Evolutionary conservation across 2,888 invertebrate species (phyloP).

Genomic region (Callosobruchus maculatus): DNA sequence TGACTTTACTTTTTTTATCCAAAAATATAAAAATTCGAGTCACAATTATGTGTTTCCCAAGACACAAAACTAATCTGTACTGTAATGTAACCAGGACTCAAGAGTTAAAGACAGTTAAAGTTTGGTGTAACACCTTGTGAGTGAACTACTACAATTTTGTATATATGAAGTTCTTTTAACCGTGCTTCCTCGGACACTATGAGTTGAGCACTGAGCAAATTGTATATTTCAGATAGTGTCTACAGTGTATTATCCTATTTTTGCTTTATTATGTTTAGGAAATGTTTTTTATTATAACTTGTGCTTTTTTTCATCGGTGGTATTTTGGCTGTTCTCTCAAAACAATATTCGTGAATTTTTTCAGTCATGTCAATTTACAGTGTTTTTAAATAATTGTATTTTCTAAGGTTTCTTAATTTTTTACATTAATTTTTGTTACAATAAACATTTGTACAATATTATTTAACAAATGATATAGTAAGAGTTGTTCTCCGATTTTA

Average conservation of each 20-base stretch:
- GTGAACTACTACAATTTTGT: neutral
- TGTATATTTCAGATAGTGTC: slow-evolving; percentile 12
- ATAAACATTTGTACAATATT: slow-evolving; percentile 20
- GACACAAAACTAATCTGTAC: no score
- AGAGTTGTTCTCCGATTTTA: slow-evolving; percentile 32
- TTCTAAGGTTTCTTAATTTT: slow-evolving; percentile 13
- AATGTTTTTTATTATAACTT: slow-evolving; percentile 3
- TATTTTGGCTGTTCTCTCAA: slow-evolving; percentile 9
- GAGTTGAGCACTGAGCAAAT: slow-evolving; percentile 19
- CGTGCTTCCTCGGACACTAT: slow-evolving; percentile 22
- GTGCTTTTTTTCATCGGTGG: slow-evolving; percentile 2
- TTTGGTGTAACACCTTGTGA: neutral
- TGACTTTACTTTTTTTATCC: no score
- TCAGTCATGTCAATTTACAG: slow-evolving; percentile 13
- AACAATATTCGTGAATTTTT: slow-evolving; percentile 2
- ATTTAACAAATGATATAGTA: slow-evolving; percentile 26
- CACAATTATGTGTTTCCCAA: no score
- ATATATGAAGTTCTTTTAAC: slow-evolving; percentile 16
- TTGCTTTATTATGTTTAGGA: slow-evolving; percentile 2
- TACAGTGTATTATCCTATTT: slow-evolving; percentile 3
- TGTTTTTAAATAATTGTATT: slow-evolving; percentile 12
- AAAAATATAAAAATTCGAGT: no score
- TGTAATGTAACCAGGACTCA: no score
- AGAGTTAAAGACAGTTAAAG: no score
- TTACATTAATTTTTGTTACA: slow-evolving; percentile 16